Percentiles rank a stretch among this genome's conserved stretches.
phyloP scores from a whole-genome alignment of 2,113 vertebrate genomes.

The Aythya baeri region DNA sequence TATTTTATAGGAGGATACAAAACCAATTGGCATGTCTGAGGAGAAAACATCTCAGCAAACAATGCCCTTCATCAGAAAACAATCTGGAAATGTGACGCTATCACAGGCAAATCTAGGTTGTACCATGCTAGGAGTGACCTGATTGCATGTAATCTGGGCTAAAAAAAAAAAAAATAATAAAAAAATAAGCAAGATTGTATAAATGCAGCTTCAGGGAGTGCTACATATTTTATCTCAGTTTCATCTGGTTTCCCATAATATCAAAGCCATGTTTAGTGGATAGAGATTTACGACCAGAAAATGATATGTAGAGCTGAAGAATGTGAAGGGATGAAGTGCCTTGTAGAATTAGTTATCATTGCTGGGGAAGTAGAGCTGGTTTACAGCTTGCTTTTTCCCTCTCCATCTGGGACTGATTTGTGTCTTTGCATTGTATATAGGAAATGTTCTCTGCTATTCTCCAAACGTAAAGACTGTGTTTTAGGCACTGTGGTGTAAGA shows the following conservation, averaged over 20 bases:
- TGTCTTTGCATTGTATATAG: neutral
- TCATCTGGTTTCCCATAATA: slow-evolving; percentile 64
- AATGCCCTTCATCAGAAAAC: neutral
- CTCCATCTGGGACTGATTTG: slow-evolving; percentile 53
- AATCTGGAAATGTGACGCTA: neutral
- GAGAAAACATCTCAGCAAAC: neutral
- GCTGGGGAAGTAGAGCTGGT: slow-evolving; percentile 36
- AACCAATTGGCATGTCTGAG: neutral
- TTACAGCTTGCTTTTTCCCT: slow-evolving; percentile 42
- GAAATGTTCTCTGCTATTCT: slow-evolving; percentile 49
- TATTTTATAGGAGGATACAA: neutral
- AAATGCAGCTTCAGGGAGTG: slow-evolving; percentile 41
- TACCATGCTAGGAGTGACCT: neutral
- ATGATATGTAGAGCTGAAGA: slow-evolving; percentile 28
- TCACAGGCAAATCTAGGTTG: neutral
- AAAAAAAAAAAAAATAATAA: neutral
- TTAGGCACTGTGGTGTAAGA: neutral
- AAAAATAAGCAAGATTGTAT: neutral
- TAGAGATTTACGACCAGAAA: slow-evolving; percentile 62
- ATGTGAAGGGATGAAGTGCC: slow-evolving; percentile 43
- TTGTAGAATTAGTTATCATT: slow-evolving; percentile 48
- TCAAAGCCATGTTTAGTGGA: slow-evolving; percentile 48
- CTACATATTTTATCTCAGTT: slow-evolving; percentile 39
- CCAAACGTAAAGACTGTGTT: neutral
- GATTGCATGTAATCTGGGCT: neutral